Percentiles rank a stretch among this genome's conserved stretches.
These are phyloP conservation scores for Cardiocondyla obscurior DNA, from an alignment of 1,140 invertebrate genomes.

Conservation along the genomic window DNA sequence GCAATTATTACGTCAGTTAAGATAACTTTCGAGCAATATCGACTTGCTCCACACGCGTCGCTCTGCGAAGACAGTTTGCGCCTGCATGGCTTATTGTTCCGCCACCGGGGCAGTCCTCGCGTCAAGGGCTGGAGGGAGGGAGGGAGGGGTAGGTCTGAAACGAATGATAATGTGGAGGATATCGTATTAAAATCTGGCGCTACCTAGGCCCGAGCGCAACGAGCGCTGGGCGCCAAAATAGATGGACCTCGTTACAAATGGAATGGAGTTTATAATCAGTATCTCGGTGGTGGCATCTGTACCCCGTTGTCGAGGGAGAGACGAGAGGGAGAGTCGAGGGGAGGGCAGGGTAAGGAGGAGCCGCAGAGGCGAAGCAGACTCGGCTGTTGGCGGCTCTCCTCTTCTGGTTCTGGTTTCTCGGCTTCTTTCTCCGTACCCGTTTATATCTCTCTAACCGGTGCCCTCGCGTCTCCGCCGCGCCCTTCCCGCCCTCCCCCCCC, in stretches of 20 bases:
- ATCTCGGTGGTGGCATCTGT: conserved; percentile 81
- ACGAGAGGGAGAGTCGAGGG: background rate
- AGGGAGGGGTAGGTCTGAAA: conserved; percentile 62
- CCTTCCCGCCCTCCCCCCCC: conserved; percentile 5
- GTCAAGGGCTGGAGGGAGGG: background rate
- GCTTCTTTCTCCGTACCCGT: conserved; percentile 82
- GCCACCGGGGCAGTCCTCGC: background rate
- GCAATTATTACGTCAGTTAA: conserved; percentile 14
- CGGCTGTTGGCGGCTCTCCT: conserved; percentile 57
- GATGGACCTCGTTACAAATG: conserved; percentile 84
- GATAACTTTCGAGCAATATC: background rate
- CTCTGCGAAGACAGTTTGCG: conserved; percentile 39
- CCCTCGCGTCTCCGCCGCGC: conserved; percentile 43
- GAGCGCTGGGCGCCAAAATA: conserved; percentile 81
- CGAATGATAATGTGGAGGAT: conserved; percentile 79
- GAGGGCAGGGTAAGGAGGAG: conserved; percentile 19
- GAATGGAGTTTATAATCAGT: conserved; percentile 84
- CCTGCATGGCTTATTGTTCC: conserved; percentile 32
- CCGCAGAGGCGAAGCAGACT: conserved; percentile 18
- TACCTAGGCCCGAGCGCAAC: conserved; percentile 74
- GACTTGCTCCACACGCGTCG: background rate
- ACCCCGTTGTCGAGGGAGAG: conserved; percentile 64
- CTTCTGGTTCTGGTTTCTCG: conserved; percentile 73
- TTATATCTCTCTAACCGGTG: conserved; percentile 78
- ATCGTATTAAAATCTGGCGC: conserved; percentile 81